Percentiles rank a stretch among this genome's conserved stretches.
Evolutionary conservation across 2,797 vertebrate genomes (phyloP).

Genomic region (Anomalospiza imberbis): DNA sequence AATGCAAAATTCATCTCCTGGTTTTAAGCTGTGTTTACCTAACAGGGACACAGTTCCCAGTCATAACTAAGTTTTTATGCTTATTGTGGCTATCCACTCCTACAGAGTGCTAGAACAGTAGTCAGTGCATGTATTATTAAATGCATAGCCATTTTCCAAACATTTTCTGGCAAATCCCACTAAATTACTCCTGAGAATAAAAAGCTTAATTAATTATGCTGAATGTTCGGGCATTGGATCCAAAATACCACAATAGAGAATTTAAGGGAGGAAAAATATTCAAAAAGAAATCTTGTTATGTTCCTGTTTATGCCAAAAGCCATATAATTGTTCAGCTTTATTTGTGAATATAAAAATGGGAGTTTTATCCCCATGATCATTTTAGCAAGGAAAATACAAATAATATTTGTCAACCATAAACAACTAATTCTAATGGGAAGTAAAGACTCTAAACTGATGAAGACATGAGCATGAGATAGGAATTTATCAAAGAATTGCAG

Average conservation of each 20-base stretch:
- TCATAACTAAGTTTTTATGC: not conserved
- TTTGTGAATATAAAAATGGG: slow-evolving; percentile 32
- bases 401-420: slow-evolving; percentile 54
- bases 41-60: not conserved
- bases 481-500: slow-evolving; percentile 61
- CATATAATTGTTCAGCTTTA: slow-evolving; percentile 37
- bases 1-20: not conserved
- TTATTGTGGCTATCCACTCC: not conserved
- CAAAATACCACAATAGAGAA: slow-evolving; percentile 47
- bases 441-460: slow-evolving; percentile 55
- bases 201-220: slow-evolving; percentile 58
- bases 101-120: not conserved
- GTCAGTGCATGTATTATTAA: not conserved
- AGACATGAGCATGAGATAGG: slow-evolving; percentile 32
- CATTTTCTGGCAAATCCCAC: slow-evolving; percentile 12
- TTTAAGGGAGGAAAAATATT: slow-evolving; percentile 40
- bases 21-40: not conserved
- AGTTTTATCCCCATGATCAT: slow-evolving; percentile 32
- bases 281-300: slow-evolving; percentile 26
- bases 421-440: slow-evolving; percentile 47
- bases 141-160: not conserved
- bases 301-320: slow-evolving; percentile 47
- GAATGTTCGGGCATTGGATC: not conserved
- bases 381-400: slow-evolving; percentile 54
- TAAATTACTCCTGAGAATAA: slow-evolving; percentile 45